Conservation (phyloP, 2,113 vertebrate species). For the Benthochromis sp. region DNA sequence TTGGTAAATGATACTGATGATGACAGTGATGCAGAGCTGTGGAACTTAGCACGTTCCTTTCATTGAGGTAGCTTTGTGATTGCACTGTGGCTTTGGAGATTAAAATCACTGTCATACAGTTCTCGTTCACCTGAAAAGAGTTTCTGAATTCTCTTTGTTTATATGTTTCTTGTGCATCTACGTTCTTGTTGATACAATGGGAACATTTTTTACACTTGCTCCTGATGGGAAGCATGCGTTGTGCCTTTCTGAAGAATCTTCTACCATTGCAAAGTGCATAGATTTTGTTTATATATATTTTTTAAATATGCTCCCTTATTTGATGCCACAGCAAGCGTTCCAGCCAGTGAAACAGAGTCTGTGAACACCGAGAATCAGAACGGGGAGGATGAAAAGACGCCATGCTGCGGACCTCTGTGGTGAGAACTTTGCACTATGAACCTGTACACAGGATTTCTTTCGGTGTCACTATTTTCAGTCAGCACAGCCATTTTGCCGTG, state of each 20-base stretch:
- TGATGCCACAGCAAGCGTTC: slow-evolving; percentile 84
- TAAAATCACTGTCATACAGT: not conserved
- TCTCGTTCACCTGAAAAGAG: not conserved
- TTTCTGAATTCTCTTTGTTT: not conserved
- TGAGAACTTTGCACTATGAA: slow-evolving; percentile 46
- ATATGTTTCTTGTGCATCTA: not conserved
- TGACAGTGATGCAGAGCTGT: slow-evolving; percentile 28
- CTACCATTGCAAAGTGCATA: not conserved
- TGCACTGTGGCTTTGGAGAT: not conserved
- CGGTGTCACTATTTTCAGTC: not conserved
- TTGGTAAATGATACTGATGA: slow-evolving; percentile 41
- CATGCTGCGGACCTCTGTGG: slow-evolving; percentile 87
- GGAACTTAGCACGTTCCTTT: not conserved
- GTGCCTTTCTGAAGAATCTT: not conserved
- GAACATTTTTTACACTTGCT: not conserved
- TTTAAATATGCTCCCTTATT: slow-evolving; percentile 27
- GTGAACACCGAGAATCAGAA: slow-evolving; percentile 91
- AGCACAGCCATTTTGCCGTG: not conserved
- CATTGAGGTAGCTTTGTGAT: not conserved
- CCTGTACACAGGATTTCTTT: not conserved
- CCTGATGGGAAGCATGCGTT: not conserved
- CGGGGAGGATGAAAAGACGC: slow-evolving; percentile 79
- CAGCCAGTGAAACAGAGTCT: slow-evolving; percentile 91
- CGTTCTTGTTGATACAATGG: not conserved
- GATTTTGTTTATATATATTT: not conserved